A percentile compares a stretch with the other conserved stretches of the same genome.
These are phyloP conservation scores for Oligia latruncula DNA, from an alignment of 2,888 invertebrate genomes.

Conservation along the genomic window DNA sequence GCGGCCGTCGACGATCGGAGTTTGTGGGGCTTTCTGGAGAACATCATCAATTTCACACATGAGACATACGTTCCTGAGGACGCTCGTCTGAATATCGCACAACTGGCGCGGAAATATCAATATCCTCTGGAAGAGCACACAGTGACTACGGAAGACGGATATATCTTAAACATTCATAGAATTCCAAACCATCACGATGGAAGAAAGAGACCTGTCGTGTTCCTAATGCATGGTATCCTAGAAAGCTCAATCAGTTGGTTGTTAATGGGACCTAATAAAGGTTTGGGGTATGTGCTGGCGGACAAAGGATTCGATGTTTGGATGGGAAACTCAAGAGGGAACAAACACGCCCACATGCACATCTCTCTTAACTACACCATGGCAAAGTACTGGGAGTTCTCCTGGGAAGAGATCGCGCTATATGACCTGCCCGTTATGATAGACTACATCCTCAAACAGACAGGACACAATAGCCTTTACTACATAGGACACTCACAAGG, in stretches of 20 bases:
- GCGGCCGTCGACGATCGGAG: conserved; percentile 35
- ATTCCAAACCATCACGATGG: conserved; percentile 66
- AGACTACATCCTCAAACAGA: conserved; percentile 89
- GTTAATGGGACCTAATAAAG: conserved; percentile 91
- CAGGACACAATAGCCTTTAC: conserved; percentile 88
- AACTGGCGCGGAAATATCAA: conserved; percentile 74
- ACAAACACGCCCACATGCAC: conserved; percentile 85
- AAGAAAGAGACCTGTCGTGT: conserved; percentile 83
- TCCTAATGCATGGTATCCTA: conserved; percentile 95
- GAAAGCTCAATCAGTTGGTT: conserved; percentile 78
- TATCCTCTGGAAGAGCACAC: conserved; percentile 77
- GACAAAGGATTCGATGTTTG: conserved; percentile 93
- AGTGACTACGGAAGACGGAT: conserved; percentile 80
- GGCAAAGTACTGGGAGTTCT: conserved; percentile 83
- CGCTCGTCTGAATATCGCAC: conserved; percentile 72
- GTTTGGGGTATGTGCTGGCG: conserved; percentile 91
- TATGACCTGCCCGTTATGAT: conserved; percentile 93
- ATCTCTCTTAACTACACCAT: conserved; percentile 66
- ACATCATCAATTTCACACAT: conserved; percentile 39
- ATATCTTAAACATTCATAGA: conserved; percentile 79
- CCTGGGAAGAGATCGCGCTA: conserved; percentile 93
- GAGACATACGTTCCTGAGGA: conserved; percentile 68
- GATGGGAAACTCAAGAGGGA: conserved; percentile 96
- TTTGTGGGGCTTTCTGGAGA: conserved; percentile 54
- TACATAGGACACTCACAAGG: conserved; percentile 94